phyloP scores from a whole-genome alignment of 1,140 invertebrate species.

The Bicyclus anynana region DNA sequence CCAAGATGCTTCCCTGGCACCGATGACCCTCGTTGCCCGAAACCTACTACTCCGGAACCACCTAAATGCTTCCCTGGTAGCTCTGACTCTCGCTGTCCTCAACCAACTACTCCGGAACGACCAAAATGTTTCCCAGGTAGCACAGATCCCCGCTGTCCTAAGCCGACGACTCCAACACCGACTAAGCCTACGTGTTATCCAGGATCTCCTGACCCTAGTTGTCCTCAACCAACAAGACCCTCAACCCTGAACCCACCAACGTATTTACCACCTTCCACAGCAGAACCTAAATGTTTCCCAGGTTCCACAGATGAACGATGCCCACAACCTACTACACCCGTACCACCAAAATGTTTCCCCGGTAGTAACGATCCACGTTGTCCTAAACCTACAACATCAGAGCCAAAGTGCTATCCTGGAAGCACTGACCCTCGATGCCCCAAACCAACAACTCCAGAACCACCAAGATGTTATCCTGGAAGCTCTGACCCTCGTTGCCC shows the following conservation, averaged over 20 bases:
- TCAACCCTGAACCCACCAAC: background rate
- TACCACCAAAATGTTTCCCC: background rate
- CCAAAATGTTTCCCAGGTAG: constrained; percentile 67
- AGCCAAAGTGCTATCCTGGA: constrained; percentile 39
- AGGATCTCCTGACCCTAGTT: background rate
- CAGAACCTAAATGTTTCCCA: background rate
- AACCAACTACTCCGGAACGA: constrained; percentile 37
- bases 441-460: constrained; percentile 35
- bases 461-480: constrained; percentile 50
- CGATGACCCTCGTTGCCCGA: constrained; percentile 51
- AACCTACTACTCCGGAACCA: constrained; percentile 39
- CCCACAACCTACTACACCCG: background rate
- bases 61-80: constrained; percentile 57
- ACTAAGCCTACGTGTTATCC: background rate
- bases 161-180: constrained; percentile 24
- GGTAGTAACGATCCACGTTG: background rate
- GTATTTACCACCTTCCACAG: background rate
- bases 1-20: constrained; percentile 44
- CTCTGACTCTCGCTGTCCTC: constrained; percentile 58
- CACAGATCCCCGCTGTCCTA: constrained; percentile 62
- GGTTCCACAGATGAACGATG: background rate
- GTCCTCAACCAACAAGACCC: background rate
- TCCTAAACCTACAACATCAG: constrained; percentile 37
- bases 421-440: constrained; percentile 67
- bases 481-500: constrained; percentile 59